Conservation (phyloP, 2,797 vertebrate genomes). For the Parauchenoglanis punctatus region DNA sequence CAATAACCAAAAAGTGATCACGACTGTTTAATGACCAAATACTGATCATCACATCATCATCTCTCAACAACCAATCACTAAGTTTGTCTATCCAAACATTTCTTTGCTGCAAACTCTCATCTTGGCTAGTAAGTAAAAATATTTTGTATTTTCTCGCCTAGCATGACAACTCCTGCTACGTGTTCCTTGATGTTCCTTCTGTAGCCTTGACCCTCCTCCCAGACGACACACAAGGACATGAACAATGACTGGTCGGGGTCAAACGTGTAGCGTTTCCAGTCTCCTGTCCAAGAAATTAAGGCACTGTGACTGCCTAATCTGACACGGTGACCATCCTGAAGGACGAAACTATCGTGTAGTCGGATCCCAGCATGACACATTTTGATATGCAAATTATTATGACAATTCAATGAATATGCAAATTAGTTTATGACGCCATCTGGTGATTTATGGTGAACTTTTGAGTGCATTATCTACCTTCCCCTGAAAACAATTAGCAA, state of each 20-base stretch:
- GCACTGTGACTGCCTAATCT: too few species aligned
- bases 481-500: background rate
- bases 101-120: background rate
- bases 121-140: background rate
- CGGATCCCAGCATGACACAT: too few species aligned
- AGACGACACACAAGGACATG: too few species aligned
- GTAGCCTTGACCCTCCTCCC: too few species aligned
- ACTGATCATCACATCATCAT: background rate
- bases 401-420: background rate
- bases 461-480: too few species aligned
- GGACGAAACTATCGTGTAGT: too few species aligned
- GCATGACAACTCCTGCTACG: too few species aligned
- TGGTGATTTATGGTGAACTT: background rate
- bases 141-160: background rate
- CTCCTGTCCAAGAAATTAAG: too few species aligned
- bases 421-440: background rate
- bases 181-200: too few species aligned
- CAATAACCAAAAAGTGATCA: background rate
- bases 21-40: background rate
- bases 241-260: too few species aligned
- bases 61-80: background rate
- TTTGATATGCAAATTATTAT: background rate
- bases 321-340: too few species aligned
- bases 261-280: too few species aligned
- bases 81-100: background rate